phyloP scores from a whole-genome alignment of 1,140 invertebrate species.

The Neuroterus valhalla region DNA sequence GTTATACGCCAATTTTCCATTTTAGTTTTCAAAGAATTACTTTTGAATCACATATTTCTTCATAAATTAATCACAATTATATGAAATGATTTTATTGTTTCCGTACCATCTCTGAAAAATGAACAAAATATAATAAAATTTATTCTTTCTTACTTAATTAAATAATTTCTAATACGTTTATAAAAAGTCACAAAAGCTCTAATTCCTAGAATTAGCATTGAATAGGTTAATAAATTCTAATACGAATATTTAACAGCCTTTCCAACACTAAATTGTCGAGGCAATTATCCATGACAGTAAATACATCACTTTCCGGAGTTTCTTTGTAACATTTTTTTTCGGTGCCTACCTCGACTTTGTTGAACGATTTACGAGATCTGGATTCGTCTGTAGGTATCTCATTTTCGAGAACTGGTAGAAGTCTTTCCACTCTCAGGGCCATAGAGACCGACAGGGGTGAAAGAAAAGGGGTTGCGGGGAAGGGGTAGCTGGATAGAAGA shows the following conservation, averaged over 20 bases:
- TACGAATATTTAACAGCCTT: neutral
- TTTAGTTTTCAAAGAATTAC: too few species aligned
- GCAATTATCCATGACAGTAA: slow-evolving; percentile 23
- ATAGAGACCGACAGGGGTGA: slow-evolving; percentile 30
- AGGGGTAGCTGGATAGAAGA: slow-evolving; percentile 24
- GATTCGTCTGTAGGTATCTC: slow-evolving; percentile 26
- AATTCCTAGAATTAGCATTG: too few species aligned
- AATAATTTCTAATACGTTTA: too few species aligned
- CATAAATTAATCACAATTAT: too few species aligned
- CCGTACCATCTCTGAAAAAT: too few species aligned
- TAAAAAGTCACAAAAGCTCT: too few species aligned
- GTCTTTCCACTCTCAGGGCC: slow-evolving; percentile 10
- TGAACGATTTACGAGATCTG: slow-evolving; percentile 30
- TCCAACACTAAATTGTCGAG: neutral
- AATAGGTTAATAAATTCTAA: neutral
- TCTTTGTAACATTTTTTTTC: slow-evolving; percentile 18
- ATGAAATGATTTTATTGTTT: too few species aligned
- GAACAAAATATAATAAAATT: too few species aligned
- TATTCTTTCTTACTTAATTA: too few species aligned
- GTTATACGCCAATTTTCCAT: too few species aligned
- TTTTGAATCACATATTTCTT: too few species aligned
- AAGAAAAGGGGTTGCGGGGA: slow-evolving; percentile 30
- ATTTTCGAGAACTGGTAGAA: slow-evolving; percentile 23
- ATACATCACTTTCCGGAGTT: slow-evolving; percentile 21
- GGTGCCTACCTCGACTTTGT: neutral